A percentile compares a stretch with the other conserved stretches of the same genome.
Evolutionary conservation across 1,140 invertebrate species (phyloP).

Genomic region (Coptotermes formosanus): DNA sequence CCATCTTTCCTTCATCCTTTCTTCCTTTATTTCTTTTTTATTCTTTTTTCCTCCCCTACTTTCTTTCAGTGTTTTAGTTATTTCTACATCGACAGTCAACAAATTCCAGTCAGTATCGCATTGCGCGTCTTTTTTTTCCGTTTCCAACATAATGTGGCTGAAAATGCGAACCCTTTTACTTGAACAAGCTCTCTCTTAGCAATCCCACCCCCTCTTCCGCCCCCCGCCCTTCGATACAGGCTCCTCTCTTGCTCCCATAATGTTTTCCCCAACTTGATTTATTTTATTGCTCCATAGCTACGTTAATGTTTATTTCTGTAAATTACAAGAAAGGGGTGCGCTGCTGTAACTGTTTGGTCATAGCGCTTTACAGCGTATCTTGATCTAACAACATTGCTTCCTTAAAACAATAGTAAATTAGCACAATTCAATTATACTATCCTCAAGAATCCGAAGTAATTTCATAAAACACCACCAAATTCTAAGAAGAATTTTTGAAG

Average conservation of each 20-base stretch:
- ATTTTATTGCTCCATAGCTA: conserved; percentile 26
- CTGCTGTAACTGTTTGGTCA: background rate
- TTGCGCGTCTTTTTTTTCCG: background rate
- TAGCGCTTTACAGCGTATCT: conserved; percentile 12
- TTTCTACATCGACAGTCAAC: conserved; percentile 1
- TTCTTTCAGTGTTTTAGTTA: background rate
- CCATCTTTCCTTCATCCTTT: no score
- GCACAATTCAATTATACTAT: no score
- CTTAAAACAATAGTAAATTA: no score
- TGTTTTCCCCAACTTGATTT: conserved; percentile 29
- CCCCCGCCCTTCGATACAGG: background rate
- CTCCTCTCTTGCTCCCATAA: conserved; percentile 25
- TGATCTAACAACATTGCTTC: background rate
- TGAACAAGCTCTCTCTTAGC: conserved; percentile 2
- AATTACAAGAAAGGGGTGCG: conserved; percentile 29
- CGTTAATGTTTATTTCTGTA: conserved; percentile 30
- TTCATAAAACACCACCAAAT: no score
- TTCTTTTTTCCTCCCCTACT: no score
- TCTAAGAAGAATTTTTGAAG: no score
- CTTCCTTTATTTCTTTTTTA: no score
- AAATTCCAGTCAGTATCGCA: conserved; percentile 1
- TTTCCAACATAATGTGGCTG: background rate
- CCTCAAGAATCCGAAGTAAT: no score
- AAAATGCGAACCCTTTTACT: conserved; percentile 16
- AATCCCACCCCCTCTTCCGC: background rate